Evolutionary conservation across 1,140 invertebrate species (phyloP).

Genomic region (Hormaphis cornu): DNA sequence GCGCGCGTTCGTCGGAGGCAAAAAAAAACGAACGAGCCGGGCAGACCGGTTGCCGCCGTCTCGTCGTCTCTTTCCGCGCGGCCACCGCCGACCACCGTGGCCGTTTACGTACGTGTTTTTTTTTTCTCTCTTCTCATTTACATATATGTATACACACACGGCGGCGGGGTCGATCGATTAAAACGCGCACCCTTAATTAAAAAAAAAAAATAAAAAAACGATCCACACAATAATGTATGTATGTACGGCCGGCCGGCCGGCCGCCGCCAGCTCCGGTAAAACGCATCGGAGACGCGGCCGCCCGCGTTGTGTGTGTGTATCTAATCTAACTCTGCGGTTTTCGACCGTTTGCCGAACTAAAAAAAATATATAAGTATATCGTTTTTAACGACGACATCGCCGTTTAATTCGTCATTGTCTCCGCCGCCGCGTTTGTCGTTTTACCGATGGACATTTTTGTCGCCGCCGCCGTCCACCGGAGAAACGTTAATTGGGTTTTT

Average conservation of each 20-base stretch:
- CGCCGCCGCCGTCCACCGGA: background rate
- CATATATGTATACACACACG: too few relatives aligned
- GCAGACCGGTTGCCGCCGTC: constrained; percentile 25
- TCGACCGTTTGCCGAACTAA: background rate
- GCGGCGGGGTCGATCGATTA: background rate
- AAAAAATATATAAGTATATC: background rate
- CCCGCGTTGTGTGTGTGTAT: too few relatives aligned
- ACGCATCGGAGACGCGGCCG: too few relatives aligned
- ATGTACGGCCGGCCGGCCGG: background rate
- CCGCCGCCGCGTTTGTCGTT: background rate
- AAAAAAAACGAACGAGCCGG: constrained; percentile 1
- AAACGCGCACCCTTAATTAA: constrained; percentile 26
- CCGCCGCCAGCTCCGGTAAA: too few relatives aligned
- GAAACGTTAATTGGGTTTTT: constrained; percentile 31
- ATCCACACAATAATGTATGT: background rate
- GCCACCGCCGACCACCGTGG: too few relatives aligned
- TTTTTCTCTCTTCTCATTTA: background rate
- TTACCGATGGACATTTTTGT: constrained; percentile 9
- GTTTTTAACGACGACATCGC: background rate
- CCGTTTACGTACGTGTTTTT: too few relatives aligned
- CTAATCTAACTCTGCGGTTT: too few relatives aligned
- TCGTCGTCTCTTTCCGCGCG: background rate
- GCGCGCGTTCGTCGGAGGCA: background rate
- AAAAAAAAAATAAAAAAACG: constrained; percentile 3
- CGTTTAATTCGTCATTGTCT: background rate